Percentiles rank a stretch among this genome's conserved stretches.
These are phyloP conservation scores for Beaufortia kweichowensis DNA, from an alignment of 2,113 vertebrate genomes.

Conservation along the genomic window DNA sequence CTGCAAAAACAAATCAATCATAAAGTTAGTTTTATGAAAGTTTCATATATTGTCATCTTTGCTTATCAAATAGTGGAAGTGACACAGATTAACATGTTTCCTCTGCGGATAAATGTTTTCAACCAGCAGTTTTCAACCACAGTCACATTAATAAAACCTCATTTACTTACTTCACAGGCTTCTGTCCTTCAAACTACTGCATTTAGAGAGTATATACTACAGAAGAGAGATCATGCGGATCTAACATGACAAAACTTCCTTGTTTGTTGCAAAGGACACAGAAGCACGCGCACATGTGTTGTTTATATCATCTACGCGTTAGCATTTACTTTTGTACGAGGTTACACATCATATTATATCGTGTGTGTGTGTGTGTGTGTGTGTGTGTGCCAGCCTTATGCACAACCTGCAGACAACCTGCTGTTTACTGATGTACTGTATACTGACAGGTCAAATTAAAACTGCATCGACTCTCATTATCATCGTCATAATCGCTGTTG, in stretches of 20 bases:
- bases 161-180: no score
- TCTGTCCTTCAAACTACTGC: background rate
- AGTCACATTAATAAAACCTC: background rate
- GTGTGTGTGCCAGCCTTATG: no score
- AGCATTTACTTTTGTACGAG: background rate
- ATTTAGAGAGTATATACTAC: background rate
- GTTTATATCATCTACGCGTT: background rate
- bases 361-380: no score
- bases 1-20: constrained; percentile 63
- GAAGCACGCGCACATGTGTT: background rate
- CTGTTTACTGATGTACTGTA: background rate
- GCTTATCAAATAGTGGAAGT: constrained; percentile 10
- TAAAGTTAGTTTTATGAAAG: background rate
- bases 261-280: background rate
- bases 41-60: background rate
- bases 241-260: background rate
- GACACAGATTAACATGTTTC: constrained; percentile 4
- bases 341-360: no score
- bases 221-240: no score
- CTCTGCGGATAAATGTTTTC: background rate
- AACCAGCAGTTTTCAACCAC: background rate
- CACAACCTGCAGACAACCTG: background rate
- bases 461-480: background rate
- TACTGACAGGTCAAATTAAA: background rate
- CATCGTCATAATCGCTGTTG: no score